phyloP scores from a whole-genome alignment of 1,140 invertebrate genomes.

The Anoplolepis gracilipes region DNA sequence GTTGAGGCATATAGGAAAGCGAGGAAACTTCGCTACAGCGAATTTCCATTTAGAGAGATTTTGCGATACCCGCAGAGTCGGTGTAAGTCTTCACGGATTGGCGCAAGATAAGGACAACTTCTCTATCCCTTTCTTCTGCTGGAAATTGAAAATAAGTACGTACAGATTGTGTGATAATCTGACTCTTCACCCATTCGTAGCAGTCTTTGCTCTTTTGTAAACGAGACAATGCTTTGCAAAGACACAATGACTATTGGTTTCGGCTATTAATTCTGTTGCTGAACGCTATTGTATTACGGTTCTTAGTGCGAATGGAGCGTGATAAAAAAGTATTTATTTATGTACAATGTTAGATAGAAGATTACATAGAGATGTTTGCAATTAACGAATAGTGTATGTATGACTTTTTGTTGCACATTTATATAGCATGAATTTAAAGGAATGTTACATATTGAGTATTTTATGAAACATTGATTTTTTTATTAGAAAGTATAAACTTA shows the following conservation, averaged over 20 bases:
- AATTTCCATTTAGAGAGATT: conserved; percentile 81
- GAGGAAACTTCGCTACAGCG: conserved; percentile 75
- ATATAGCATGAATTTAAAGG: background rate
- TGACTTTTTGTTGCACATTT: too few relatives aligned
- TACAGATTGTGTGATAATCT: conserved; percentile 59
- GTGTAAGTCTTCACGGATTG: conserved; percentile 56
- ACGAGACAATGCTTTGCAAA: background rate
- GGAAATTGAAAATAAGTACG: conserved; percentile 62
- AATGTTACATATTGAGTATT: background rate
- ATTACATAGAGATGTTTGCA: too few relatives aligned
- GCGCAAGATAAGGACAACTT: conserved; percentile 54
- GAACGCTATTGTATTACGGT: background rate
- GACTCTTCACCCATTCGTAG: conserved; percentile 5
- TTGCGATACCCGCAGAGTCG: conserved; percentile 63
- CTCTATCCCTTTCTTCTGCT: conserved; percentile 48
- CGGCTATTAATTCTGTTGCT: conserved; percentile 8
- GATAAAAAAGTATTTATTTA: background rate
- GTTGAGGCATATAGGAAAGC: conserved; percentile 65
- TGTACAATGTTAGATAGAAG: too few relatives aligned
- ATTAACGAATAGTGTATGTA: too few relatives aligned
- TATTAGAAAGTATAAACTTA: background rate
- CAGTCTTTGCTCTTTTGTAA: conserved; percentile 4
- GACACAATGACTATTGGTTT: conserved; percentile 16
- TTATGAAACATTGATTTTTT: background rate
- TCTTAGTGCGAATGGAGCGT: background rate